Conservation (phyloP, 2,113 vertebrate species). For the Anarhynchus alexandrinus region DNA sequence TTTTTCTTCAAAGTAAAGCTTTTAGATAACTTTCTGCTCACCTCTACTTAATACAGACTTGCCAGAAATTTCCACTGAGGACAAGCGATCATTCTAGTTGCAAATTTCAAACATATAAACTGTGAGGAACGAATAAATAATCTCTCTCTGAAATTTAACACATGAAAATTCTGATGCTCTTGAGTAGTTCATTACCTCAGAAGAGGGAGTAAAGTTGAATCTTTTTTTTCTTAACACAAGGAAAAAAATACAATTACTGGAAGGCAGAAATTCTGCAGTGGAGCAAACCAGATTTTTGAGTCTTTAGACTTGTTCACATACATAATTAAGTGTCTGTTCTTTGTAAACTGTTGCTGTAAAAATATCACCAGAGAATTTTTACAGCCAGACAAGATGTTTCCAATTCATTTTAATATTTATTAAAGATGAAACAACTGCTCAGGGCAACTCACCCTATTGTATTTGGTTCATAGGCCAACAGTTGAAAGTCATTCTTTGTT, state of each 20-base stretch:
- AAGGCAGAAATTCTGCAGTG: not conserved
- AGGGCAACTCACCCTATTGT: not conserved
- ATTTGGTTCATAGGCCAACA: not conserved
- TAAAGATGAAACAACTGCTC: not conserved
- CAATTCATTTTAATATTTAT: not conserved
- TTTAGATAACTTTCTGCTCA: not conserved
- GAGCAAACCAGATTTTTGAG: not conserved
- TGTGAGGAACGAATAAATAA: not conserved
- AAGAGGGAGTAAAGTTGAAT: not conserved
- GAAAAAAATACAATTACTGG: not conserved
- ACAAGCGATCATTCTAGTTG: not conserved
- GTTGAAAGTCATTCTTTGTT: not conserved
- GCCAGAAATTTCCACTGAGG: not conserved
- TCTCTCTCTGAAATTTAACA: not conserved
- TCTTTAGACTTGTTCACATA: not conserved
- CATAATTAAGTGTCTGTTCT: not conserved
- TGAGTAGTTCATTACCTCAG: not conserved
- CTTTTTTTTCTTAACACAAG: not conserved
- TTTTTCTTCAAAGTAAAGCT: not conserved
- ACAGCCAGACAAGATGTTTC: not conserved
- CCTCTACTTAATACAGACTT: not conserved
- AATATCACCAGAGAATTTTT: not conserved
- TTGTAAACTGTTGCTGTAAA: not conserved
- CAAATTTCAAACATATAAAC: not conserved
- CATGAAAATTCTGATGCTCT: not conserved